phyloP scores from a whole-genome alignment of 2,797 vertebrate genomes.

The Aphelocoma californica region DNA sequence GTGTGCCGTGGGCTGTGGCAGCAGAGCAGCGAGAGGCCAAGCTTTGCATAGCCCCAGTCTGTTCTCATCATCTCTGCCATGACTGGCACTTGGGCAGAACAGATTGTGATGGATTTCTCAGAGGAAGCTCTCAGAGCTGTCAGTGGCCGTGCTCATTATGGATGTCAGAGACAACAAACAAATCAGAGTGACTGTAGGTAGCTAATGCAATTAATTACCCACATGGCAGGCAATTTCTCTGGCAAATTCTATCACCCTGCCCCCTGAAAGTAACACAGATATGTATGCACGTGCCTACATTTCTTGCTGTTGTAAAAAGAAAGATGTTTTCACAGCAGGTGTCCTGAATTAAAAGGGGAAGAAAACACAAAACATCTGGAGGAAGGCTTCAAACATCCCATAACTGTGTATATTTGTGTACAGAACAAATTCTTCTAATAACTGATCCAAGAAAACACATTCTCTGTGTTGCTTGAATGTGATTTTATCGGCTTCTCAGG shows the following conservation, averaged over 20 bases:
- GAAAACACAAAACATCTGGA: neutral
- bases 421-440: neutral
- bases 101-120: neutral
- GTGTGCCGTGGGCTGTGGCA: neutral
- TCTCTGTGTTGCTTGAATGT: neutral
- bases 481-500: neutral
- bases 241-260: neutral
- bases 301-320: neutral
- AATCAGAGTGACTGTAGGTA: neutral
- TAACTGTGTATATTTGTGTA: neutral
- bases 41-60: neutral
- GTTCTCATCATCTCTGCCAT: neutral
- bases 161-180: neutral
- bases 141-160: neutral
- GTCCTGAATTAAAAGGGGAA: neutral
- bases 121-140: slow-evolving; percentile 39
- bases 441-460: neutral
- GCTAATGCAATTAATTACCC: slow-evolving; percentile 2
- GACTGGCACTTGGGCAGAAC: neutral
- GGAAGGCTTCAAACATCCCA: neutral
- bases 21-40: neutral
- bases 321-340: slow-evolving; percentile 9
- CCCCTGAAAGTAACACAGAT: neutral
- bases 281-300: neutral
- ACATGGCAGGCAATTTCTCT: neutral